phyloP scores from a whole-genome alignment of 2,797 vertebrate species.

The Sebastes alutus region DNA sequence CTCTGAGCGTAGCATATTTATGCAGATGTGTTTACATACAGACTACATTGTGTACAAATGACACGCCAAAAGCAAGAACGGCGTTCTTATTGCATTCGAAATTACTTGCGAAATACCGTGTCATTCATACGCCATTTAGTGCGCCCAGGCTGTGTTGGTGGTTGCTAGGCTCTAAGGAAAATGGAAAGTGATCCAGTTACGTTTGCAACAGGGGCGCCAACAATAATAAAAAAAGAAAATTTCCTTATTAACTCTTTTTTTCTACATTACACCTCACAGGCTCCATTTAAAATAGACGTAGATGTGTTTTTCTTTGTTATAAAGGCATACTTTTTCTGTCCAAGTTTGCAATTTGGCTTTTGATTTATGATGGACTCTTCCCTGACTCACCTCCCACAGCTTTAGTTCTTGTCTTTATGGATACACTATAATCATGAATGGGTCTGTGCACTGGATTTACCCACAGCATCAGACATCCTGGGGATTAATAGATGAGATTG shows the following conservation, averaged over 20 bases:
- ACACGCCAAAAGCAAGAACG: too few species aligned
- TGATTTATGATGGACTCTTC: background rate
- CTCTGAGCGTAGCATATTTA: too few species aligned
- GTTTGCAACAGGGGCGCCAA: accelerated
- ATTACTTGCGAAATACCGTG: too few species aligned
- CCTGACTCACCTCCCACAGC: background rate
- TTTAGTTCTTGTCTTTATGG: background rate
- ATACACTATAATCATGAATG: background rate
- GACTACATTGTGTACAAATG: too few species aligned
- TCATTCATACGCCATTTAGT: too few species aligned
- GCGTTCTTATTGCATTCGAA: too few species aligned
- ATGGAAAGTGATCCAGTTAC: too few species aligned
- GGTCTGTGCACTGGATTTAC: background rate
- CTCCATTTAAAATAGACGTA: background rate
- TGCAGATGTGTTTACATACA: too few species aligned
- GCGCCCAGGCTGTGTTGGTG: too few species aligned
- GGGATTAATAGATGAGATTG: background rate
- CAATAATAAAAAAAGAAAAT: background rate
- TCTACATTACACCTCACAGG: background rate
- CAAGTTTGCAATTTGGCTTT: background rate
- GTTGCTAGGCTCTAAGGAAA: too few species aligned
- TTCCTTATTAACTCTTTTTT: background rate
- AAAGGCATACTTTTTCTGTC: background rate
- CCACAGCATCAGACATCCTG: background rate
- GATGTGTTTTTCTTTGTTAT: background rate